A percentile compares a stretch with the other conserved stretches of the same genome.
phyloP scores from a whole-genome alignment of 2,113 vertebrate genomes.

The Sylvia atricapilla region DNA sequence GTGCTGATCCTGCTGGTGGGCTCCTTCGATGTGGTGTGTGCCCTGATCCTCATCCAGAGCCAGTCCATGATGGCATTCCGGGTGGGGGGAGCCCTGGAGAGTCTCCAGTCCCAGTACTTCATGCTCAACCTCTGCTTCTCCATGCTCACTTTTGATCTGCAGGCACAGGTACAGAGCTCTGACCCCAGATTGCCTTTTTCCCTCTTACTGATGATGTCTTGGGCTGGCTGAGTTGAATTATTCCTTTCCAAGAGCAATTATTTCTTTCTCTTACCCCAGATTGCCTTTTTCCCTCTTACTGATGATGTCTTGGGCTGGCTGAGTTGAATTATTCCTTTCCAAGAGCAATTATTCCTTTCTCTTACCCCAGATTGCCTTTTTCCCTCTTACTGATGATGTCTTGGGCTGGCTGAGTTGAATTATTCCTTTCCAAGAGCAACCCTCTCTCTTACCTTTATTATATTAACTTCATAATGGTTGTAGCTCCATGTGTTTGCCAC shows the following conservation, averaged over 20 bases:
- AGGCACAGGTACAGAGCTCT: constrained; percentile 79
- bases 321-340: not conserved
- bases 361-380: not conserved
- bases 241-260: not conserved
- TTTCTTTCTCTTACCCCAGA: not conserved
- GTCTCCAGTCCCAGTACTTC: constrained; percentile 81
- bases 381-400: not conserved
- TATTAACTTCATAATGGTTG: not conserved
- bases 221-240: not conserved
- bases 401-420: not conserved
- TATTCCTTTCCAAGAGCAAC: not conserved
- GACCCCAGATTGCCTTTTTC: not conserved
- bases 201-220: not conserved
- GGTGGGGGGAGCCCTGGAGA: constrained; percentile 82
- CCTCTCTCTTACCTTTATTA: not conserved
- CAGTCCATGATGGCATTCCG: constrained; percentile 86
- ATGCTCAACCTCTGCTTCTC: constrained; percentile 84
- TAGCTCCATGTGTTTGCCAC: not conserved
- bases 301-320: not conserved
- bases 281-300: not conserved
- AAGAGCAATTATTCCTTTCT: not conserved
- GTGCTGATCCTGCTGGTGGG: constrained; percentile 76
- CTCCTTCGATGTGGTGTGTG: constrained; percentile 73
- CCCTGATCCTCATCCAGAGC: constrained; percentile 70
- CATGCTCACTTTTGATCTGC: constrained; percentile 87